Evolutionary conservation across 23 tunicate species (phyloP).

Genomic region (Halocynthia aurantium): DNA sequence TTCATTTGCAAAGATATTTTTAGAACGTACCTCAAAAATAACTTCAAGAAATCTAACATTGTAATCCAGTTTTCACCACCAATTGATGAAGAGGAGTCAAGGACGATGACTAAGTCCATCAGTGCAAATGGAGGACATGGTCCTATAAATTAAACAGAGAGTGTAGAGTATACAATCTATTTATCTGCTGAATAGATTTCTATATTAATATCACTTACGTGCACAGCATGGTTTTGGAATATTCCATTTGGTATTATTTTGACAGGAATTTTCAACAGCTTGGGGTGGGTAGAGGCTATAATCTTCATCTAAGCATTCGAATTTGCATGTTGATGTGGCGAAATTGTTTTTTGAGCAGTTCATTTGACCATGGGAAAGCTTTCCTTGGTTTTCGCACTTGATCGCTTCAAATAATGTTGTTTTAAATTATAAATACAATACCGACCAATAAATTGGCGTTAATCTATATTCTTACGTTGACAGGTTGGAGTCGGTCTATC

Average conservation of each 20-base stretch:
- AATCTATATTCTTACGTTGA: conserved; percentile 30
- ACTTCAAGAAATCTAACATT: conserved; percentile 12
- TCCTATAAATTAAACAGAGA: conserved; percentile 1
- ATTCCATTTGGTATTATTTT: not conserved
- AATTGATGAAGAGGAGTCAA: conserved; percentile 34
- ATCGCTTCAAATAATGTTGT: conserved; percentile 3
- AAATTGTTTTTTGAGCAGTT: conserved; percentile 22
- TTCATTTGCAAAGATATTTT: not conserved
- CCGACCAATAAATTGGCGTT: too few relatives aligned
- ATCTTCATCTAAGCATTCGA: conserved; percentile 24
- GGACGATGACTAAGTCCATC: conserved; percentile 24
- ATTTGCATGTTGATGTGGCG: conserved; percentile 33
- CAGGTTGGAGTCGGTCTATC: conserved; percentile 55
- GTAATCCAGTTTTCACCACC: conserved; percentile 29
- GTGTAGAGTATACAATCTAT: too few relatives aligned
- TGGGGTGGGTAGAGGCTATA: conserved; percentile 34
- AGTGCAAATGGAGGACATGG: conserved; percentile 41
- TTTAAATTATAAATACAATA: too few relatives aligned
- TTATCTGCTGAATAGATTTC: too few relatives aligned
- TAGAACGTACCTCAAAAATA: conserved; percentile 13
- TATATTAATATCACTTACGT: not conserved
- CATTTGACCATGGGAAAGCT: conserved; percentile 39
- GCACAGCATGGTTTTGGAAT: conserved; percentile 11
- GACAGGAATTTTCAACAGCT: not conserved
- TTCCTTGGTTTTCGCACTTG: conserved; percentile 19